Evolutionary conservation across 1,140 invertebrate species (phyloP).

Genomic region (Drosophila albomicans): DNA sequence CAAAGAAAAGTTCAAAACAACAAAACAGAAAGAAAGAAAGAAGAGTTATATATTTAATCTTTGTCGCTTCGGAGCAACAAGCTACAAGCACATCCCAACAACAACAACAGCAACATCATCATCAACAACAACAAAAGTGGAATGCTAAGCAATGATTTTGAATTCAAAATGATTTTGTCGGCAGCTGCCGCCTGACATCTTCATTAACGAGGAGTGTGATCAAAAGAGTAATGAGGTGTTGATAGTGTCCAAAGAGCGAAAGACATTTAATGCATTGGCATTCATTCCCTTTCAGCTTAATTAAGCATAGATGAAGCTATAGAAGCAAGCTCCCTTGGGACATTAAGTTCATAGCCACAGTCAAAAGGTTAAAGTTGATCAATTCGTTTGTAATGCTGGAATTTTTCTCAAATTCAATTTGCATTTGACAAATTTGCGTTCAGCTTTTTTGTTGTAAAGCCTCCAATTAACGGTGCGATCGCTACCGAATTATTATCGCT

Average conservation of each 20-base stretch:
- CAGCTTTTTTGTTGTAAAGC: slow-evolving; percentile 76
- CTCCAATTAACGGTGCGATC: slow-evolving; percentile 65
- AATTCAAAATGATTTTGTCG: slow-evolving; percentile 67
- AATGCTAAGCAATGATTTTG: slow-evolving; percentile 74
- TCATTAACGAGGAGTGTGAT: slow-evolving; percentile 83
- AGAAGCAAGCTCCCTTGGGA: background rate
- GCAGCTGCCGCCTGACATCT: slow-evolving; percentile 72
- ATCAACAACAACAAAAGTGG: slow-evolving; percentile 50
- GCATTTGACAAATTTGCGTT: slow-evolving; percentile 80
- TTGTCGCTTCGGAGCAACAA: slow-evolving; percentile 70
- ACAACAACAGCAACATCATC: slow-evolving; percentile 11
- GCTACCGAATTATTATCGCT: slow-evolving; percentile 78
- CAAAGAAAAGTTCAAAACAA: slow-evolving; percentile 38
- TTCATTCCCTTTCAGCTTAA: slow-evolving; percentile 3
- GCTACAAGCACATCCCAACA: background rate
- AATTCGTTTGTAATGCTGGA: slow-evolving; percentile 15
- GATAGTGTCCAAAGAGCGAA: slow-evolving; percentile 63
- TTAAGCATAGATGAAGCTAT: slow-evolving; percentile 8
- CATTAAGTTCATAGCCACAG: background rate
- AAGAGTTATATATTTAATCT: slow-evolving; percentile 77
- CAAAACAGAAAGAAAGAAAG: slow-evolving; percentile 6
- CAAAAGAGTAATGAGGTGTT: slow-evolving; percentile 84
- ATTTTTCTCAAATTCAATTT: slow-evolving; percentile 59
- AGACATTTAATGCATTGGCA: slow-evolving; percentile 30
- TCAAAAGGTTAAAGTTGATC: slow-evolving; percentile 32